Evolutionary conservation across 2,797 vertebrate genomes (phyloP).

Genomic region (Lacerta agilis): DNA sequence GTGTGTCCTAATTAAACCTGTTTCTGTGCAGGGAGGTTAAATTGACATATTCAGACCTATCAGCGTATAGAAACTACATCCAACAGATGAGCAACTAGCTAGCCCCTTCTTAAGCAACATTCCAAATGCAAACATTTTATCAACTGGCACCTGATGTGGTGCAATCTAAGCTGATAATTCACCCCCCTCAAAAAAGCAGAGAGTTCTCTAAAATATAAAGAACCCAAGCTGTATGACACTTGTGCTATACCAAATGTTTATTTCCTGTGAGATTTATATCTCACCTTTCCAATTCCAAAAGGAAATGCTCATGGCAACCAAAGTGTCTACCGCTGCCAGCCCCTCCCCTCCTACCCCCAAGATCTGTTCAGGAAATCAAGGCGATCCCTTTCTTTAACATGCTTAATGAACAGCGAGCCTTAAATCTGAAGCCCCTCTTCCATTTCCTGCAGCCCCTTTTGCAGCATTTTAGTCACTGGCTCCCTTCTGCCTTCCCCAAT

Average conservation of each 20-base stretch:
- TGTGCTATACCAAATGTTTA: background rate
- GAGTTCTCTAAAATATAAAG: background rate
- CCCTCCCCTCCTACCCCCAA: no score
- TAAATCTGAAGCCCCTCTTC: conserved; percentile 34
- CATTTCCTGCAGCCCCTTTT: conserved; percentile 56
- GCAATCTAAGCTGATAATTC: no score
- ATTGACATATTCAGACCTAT: background rate
- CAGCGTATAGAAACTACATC: background rate
- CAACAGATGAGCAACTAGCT: background rate
- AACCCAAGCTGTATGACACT: background rate
- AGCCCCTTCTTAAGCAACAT: background rate
- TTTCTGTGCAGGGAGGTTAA: background rate
- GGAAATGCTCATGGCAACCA: background rate
- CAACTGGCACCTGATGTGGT: background rate
- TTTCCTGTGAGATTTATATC: background rate
- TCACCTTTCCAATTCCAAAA: background rate
- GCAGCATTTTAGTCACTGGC: conserved; percentile 64
- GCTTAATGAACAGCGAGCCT: background rate
- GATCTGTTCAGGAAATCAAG: background rate
- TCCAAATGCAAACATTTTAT: background rate
- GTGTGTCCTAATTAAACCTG: background rate
- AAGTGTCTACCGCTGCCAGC: background rate
- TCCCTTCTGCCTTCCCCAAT: conserved; percentile 57
- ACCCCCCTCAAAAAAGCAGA: background rate
- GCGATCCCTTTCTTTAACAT: background rate